phyloP scores from a whole-genome alignment of 2,113 vertebrate genomes.

The Sturnira hondurensis region DNA sequence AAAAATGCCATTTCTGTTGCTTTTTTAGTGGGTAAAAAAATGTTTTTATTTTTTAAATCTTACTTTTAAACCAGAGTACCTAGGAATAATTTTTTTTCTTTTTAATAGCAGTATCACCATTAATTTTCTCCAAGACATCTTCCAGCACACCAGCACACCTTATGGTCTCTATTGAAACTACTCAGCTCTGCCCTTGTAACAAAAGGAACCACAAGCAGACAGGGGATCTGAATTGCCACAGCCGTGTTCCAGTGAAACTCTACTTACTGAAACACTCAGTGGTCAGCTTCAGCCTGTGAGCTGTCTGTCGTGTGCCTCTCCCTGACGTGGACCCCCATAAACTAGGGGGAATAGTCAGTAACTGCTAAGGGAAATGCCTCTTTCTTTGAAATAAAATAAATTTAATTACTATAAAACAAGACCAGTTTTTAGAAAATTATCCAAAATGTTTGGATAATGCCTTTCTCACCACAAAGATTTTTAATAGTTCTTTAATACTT shows the following conservation, averaged over 20 bases:
- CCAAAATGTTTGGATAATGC: accelerated
- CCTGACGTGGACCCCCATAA: not conserved
- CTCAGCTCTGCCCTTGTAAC: not conserved
- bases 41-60: slow-evolving; percentile 49
- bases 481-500: not conserved
- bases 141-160: not conserved
- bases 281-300: not conserved
- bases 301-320: not conserved
- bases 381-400: slow-evolving; percentile 52
- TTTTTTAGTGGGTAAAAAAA: slow-evolving; percentile 18
- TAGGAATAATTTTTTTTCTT: slow-evolving; percentile 58
- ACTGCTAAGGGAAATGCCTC: slow-evolving; percentile 23
- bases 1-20: not conserved
- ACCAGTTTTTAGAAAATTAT: not conserved
- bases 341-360: not conserved
- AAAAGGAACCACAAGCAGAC: not conserved
- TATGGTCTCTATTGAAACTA: not conserved
- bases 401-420: slow-evolving; percentile 43
- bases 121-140: slow-evolving; percentile 55
- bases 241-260: not conserved
- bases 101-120: not conserved
- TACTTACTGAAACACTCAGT: not conserved
- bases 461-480: not conserved
- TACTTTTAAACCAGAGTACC: slow-evolving; percentile 55
- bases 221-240: not conserved